Percentiles rank a stretch among this genome's conserved stretches.
Evolutionary conservation across 1,140 invertebrate genomes (phyloP).

Genomic region (Drosophila sp.): DNA sequence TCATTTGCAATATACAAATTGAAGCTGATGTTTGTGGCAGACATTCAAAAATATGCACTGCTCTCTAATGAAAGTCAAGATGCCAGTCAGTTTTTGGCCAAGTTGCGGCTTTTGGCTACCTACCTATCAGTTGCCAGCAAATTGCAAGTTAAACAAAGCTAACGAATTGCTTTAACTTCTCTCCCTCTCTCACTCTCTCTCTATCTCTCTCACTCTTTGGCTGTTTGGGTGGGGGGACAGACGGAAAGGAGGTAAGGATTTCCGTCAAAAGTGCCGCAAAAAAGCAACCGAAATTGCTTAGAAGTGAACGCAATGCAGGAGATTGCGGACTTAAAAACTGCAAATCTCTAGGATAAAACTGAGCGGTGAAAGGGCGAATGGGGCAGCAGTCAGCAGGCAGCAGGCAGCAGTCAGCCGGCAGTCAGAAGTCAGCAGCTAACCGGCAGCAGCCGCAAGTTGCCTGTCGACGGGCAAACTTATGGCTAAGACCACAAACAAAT

Average conservation of each 20-base stretch:
- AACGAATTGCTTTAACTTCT: slow-evolving; percentile 61
- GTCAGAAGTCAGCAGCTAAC: slow-evolving; percentile 45
- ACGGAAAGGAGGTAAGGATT: slow-evolving; percentile 66
- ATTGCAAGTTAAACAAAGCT: slow-evolving; percentile 83
- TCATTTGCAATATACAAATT: slow-evolving; percentile 53
- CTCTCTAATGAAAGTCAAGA: slow-evolving; percentile 73
- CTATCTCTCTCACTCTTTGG: no score
- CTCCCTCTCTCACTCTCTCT: no score
- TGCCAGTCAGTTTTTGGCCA: slow-evolving; percentile 61
- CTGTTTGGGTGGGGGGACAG: background rate
- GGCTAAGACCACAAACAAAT: slow-evolving; percentile 82
- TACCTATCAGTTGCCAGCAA: slow-evolving; percentile 79
- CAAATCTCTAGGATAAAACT: slow-evolving; percentile 54
- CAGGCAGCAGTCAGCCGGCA: slow-evolving; percentile 25
- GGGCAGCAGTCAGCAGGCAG: slow-evolving; percentile 2
- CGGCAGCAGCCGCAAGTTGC: slow-evolving; percentile 69
- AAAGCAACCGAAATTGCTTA: slow-evolving; percentile 57
- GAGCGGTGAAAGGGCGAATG: background rate
- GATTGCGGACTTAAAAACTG: slow-evolving; percentile 62
- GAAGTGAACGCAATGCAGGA: slow-evolving; percentile 26
- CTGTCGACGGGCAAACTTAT: slow-evolving; percentile 82
- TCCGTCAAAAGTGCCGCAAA: slow-evolving; percentile 76
- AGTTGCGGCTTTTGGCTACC: slow-evolving; percentile 54
- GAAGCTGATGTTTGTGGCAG: slow-evolving; percentile 37
- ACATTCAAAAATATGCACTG: slow-evolving; percentile 51